phyloP scores from a whole-genome alignment of 1,140 invertebrate genomes.

The Neelides sp. region DNA sequence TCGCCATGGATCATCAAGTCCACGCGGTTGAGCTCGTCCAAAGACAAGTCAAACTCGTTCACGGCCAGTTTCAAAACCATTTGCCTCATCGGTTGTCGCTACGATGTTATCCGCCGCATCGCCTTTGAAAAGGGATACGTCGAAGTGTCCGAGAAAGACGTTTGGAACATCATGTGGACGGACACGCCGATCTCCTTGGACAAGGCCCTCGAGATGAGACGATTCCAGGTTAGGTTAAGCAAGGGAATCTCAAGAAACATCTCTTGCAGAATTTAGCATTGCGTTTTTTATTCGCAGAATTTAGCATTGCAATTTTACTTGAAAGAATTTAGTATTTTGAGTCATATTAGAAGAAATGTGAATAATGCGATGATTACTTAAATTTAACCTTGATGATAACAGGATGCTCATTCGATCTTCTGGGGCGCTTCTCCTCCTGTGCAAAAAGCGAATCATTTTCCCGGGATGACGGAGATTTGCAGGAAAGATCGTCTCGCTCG shows the following conservation, averaged over 20 bases:
- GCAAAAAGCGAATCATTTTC: slow-evolving; percentile 80
- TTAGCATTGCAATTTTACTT: too few relatives aligned
- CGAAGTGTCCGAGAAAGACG: slow-evolving; percentile 61
- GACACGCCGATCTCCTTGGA: slow-evolving; percentile 69
- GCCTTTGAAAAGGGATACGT: slow-evolving; percentile 61
- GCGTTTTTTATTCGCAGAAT: too few relatives aligned
- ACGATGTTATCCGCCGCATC: slow-evolving; percentile 53
- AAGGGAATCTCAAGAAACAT: neutral
- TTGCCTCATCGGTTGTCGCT: slow-evolving; percentile 58
- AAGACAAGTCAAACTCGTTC: too few relatives aligned
- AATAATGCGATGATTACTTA: neutral
- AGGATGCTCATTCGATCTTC: slow-evolving; percentile 15
- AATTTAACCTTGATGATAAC: too few relatives aligned
- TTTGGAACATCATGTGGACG: slow-evolving; percentile 82
- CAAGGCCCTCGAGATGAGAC: slow-evolving; percentile 73
- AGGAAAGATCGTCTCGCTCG: slow-evolving; percentile 69
- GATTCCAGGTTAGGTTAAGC: slow-evolving; percentile 47
- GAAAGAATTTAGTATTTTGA: neutral
- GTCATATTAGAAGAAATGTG: neutral
- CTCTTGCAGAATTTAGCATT: neutral
- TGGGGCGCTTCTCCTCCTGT: slow-evolving; percentile 11
- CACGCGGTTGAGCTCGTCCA: too few relatives aligned
- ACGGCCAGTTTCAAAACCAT: slow-evolving; percentile 38
- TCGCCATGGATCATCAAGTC: too few relatives aligned
- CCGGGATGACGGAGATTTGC: slow-evolving; percentile 83